Evolutionary conservation across 2,113 vertebrate genomes (phyloP).

Genomic region (Mastomys coucha): DNA sequence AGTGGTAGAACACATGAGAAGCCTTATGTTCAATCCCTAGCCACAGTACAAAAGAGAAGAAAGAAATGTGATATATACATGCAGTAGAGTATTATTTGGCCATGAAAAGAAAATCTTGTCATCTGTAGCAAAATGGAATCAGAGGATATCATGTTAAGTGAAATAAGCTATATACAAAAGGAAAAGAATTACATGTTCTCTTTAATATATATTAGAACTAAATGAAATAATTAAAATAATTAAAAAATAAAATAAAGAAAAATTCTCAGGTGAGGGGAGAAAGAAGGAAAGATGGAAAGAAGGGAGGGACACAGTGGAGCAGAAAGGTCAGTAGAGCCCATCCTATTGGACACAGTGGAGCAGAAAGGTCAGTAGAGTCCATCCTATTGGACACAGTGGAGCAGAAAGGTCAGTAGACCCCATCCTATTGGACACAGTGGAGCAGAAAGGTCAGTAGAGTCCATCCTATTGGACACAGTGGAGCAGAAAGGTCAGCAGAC

Average conservation of each 20-base stretch:
- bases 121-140: background rate
- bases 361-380: too few species aligned
- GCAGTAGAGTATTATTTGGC: background rate
- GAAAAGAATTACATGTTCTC: background rate
- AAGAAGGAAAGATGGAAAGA: too few species aligned
- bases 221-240: background rate
- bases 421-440: too few species aligned
- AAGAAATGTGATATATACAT: background rate
- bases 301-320: background rate
- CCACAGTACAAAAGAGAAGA: background rate
- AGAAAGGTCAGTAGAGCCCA: background rate
- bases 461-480: too few species aligned
- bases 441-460: too few species aligned
- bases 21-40: background rate
- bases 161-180: background rate
- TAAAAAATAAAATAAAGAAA: background rate
- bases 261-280: background rate
- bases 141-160: background rate
- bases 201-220: background rate
- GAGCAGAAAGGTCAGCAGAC: background rate
- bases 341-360: too few species aligned
- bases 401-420: too few species aligned
- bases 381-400: too few species aligned
- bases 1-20: background rate
- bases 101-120: background rate